Conservation (phyloP, 1,140 invertebrate genomes). For the Halyomorpha halys region DNA sequence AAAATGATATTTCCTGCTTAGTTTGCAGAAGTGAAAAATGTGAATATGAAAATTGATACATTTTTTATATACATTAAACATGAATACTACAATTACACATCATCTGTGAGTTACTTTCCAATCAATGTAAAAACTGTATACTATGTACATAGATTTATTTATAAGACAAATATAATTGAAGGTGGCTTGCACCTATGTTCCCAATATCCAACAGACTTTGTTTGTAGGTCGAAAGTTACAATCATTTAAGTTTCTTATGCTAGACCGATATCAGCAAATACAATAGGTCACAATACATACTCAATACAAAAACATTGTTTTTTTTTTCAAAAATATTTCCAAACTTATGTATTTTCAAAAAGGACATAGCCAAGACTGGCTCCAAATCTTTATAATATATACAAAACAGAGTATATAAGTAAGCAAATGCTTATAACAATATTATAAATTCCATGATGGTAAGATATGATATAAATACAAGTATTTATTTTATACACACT, state of each 20-base stretch:
- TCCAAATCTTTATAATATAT: slow-evolving; percentile 6
- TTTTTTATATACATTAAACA: slow-evolving; percentile 13
- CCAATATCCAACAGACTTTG: slow-evolving; percentile 24
- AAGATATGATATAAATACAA: too few species aligned
- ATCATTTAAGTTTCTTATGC: background rate
- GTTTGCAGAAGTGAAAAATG: slow-evolving; percentile 14
- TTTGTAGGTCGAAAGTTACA: slow-evolving; percentile 15
- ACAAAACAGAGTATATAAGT: background rate
- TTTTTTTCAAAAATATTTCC: slow-evolving; percentile 6
- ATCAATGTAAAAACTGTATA: slow-evolving; percentile 24
- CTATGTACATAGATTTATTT: slow-evolving; percentile 21
- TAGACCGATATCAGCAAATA: slow-evolving; percentile 10
- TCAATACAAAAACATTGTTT: background rate
- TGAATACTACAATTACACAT: slow-evolving; percentile 2
- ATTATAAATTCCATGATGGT: too few species aligned
- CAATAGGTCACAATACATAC: background rate
- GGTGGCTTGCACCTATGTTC: slow-evolving; percentile 23
- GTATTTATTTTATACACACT: too few species aligned
- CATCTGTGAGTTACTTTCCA: background rate
- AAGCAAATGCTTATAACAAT: too few species aligned
- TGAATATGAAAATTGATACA: slow-evolving; percentile 17
- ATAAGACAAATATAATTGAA: slow-evolving; percentile 20
- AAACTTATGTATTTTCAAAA: slow-evolving; percentile 8
- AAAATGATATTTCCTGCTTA: slow-evolving; percentile 4
- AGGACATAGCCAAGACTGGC: background rate